Conservation (phyloP, 92 coral and sea anemone species). For the Palythoa grandis region DNA sequence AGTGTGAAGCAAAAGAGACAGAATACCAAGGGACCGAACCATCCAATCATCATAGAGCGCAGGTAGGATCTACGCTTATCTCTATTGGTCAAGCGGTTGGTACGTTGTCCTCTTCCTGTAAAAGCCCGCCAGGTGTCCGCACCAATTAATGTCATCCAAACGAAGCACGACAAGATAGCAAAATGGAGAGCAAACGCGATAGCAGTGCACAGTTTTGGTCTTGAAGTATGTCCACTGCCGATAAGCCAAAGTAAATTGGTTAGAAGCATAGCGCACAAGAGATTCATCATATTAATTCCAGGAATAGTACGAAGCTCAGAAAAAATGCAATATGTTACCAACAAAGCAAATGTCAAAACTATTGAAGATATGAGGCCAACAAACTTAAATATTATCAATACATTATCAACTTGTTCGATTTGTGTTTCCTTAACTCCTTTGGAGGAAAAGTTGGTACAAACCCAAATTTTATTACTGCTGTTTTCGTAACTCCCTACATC, state of each 20-base stretch:
- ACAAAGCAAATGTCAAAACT: slow-evolving; percentile 33
- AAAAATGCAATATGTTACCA: slow-evolving; percentile 59
- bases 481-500: slow-evolving; percentile 40
- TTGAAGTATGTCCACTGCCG: slow-evolving; percentile 44
- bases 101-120: slow-evolving; percentile 40
- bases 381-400: slow-evolving; percentile 22
- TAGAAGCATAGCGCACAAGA: slow-evolving; percentile 40
- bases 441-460: slow-evolving; percentile 53
- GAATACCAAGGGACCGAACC: slow-evolving; percentile 65
- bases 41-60: slow-evolving; percentile 57
- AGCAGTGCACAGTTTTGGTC: slow-evolving; percentile 37
- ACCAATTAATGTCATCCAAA: slow-evolving; percentile 70
- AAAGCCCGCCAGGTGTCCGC: slow-evolving; percentile 71
- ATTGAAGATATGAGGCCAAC: slow-evolving; percentile 56
- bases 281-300: slow-evolving; percentile 63
- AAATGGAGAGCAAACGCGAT: slow-evolving; percentile 56
- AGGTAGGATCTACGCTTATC: slow-evolving; percentile 53
- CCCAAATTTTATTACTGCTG: slow-evolving; percentile 55
- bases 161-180: slow-evolving; percentile 59
- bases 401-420: neutral
- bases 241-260: slow-evolving; percentile 61
- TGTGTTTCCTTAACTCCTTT: neutral
- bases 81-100: slow-evolving; percentile 31
- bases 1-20: slow-evolving; percentile 54
- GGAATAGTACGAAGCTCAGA: slow-evolving; percentile 70